These are phyloP conservation scores for Kryptolebias ocellatus DNA, from an alignment of 2,797 vertebrate genomes.

Conservation along the genomic window DNA sequence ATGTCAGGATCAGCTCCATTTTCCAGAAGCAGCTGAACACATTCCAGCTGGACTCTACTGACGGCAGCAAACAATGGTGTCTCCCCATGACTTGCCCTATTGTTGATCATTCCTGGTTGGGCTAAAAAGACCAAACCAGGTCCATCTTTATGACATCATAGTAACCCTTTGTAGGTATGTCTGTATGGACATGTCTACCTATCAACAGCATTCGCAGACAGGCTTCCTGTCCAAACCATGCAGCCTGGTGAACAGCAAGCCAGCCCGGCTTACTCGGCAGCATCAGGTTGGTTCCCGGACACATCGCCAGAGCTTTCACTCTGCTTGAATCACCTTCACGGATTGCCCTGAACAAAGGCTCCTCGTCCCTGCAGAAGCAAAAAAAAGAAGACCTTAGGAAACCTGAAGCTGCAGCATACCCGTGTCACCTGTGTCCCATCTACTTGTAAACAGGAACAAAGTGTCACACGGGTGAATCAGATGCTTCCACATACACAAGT, in stretches of 20 bases:
- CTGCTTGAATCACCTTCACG: slow-evolving; percentile 38
- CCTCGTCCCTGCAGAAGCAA: slow-evolving; percentile 60
- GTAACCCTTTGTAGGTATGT: not conserved
- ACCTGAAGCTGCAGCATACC: not conserved
- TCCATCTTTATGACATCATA: not conserved
- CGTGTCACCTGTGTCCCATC: not conserved
- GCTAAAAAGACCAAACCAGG: slow-evolving; percentile 67
- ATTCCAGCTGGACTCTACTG: slow-evolving; percentile 73
- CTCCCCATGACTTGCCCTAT: slow-evolving; percentile 84
- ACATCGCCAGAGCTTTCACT: slow-evolving; percentile 28
- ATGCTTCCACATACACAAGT: not conserved
- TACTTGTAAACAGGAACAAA: not conserved
- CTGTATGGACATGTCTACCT: slow-evolving; percentile 42
- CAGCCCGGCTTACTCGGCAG: slow-evolving; percentile 55
- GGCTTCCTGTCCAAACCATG: slow-evolving; percentile 41
- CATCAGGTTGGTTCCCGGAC: slow-evolving; percentile 56
- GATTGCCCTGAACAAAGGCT: slow-evolving; percentile 73
- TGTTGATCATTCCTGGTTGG: slow-evolving; percentile 86
- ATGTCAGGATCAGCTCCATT: slow-evolving; percentile 87
- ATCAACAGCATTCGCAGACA: slow-evolving; percentile 57
- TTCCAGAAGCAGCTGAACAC: slow-evolving; percentile 83
- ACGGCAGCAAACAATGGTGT: slow-evolving; percentile 86
- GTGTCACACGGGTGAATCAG: not conserved
- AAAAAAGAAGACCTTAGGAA: not conserved
- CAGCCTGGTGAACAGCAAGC: slow-evolving; percentile 66